Conservation (phyloP, 2,888 invertebrate species). For the Heliconius hortense region DNA sequence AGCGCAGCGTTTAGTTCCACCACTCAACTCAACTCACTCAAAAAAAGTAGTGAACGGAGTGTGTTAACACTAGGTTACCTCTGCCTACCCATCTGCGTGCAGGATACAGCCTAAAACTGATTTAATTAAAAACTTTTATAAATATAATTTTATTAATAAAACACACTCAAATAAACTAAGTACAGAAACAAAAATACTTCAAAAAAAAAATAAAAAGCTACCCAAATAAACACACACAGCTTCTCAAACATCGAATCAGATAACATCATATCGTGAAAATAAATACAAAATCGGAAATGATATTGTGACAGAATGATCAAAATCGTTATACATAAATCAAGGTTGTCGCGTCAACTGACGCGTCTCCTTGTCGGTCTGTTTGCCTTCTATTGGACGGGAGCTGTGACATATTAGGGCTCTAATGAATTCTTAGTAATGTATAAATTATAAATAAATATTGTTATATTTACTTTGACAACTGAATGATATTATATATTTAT, state of each 20-base stretch:
- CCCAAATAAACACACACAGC: background rate
- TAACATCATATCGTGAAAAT: background rate
- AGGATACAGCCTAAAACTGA: no score
- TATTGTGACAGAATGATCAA: background rate
- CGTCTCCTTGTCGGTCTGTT: conserved; percentile 11
- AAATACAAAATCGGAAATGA: background rate
- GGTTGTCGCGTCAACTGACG: background rate
- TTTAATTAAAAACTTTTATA: no score
- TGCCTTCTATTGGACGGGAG: conserved; percentile 2
- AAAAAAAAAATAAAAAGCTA: background rate
- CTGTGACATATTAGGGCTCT: conserved; percentile 3
- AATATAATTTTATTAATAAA: no score
- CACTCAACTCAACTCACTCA: no score
- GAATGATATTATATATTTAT: background rate
- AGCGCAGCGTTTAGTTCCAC: no score
- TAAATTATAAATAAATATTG: background rate
- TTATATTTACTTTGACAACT: background rate
- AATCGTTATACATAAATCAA: conserved; percentile 5
- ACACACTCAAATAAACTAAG: background rate
- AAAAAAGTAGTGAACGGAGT: no score
- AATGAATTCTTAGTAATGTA: background rate
- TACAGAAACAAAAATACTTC: background rate
- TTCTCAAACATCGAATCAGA: background rate
- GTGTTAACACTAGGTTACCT: no score
- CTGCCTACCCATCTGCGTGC: no score